Percentiles rank a stretch among this genome's conserved stretches.
Evolutionary conservation across 2,888 invertebrate species (phyloP).

Genomic region (Troides oblongomaculatus): DNA sequence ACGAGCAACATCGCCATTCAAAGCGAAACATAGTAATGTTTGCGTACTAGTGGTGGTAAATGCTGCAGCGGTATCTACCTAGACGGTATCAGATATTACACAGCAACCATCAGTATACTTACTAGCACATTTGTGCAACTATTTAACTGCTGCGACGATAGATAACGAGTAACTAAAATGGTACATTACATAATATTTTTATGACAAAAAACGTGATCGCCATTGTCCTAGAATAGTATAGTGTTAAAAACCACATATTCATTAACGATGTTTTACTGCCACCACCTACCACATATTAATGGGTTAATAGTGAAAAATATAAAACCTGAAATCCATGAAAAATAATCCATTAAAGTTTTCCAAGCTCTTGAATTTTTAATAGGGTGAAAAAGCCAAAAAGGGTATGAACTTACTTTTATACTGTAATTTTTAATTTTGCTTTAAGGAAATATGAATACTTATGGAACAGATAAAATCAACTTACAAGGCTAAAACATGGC

Average conservation of each 20-base stretch:
- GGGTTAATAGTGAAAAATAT: not conserved
- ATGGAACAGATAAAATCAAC: conserved; percentile 41
- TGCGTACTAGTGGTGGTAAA: too few species aligned
- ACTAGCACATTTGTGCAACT: too few species aligned
- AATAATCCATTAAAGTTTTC: not conserved
- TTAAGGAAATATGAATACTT: conserved; percentile 28
- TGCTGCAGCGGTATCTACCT: too few species aligned
- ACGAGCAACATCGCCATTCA: too few species aligned
- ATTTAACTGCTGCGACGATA: too few species aligned
- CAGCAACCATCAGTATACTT: too few species aligned
- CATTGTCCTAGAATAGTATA: not conserved
- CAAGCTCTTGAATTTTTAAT: not conserved
- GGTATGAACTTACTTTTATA: not conserved
- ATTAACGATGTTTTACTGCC: not conserved
- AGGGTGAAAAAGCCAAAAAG: not conserved
- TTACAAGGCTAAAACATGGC: conserved; percentile 59
- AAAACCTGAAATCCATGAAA: not conserved
- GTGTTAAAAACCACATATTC: not conserved
- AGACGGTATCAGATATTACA: too few species aligned
- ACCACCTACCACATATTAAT: not conserved
- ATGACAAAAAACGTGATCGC: not conserved
- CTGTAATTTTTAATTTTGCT: not conserved
- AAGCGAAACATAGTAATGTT: too few species aligned
- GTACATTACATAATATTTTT: not conserved
- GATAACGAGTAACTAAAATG: not conserved